Evolutionary conservation across 92 coral and sea anemone species (phyloP).

Genomic region (Isaurus tuberculatus): DNA sequence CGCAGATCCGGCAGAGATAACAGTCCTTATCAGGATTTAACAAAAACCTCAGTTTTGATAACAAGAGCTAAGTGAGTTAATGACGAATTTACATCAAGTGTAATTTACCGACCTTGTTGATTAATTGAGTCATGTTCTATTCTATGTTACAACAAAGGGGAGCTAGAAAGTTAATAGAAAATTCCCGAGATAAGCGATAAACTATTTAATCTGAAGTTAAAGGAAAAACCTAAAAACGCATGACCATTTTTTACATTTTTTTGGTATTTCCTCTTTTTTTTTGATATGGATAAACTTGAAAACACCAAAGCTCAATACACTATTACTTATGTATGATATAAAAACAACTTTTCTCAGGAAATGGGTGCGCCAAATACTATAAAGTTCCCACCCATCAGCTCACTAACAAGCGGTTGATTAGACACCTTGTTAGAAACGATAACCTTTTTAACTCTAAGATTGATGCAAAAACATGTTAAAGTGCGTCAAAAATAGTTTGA

Average conservation of each 20-base stretch:
- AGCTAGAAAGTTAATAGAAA: neutral
- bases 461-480: slow-evolving; percentile 7
- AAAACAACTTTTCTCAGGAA: neutral
- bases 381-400: neutral
- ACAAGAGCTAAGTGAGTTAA: neutral
- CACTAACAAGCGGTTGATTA: slow-evolving; percentile 30
- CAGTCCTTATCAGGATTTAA: neutral
- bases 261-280: neutral
- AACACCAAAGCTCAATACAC: neutral
- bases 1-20: neutral
- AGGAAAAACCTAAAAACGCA: too few relatives aligned
- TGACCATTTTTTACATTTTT: too few relatives aligned
- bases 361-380: slow-evolving; percentile 9
- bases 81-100: neutral
- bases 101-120: neutral
- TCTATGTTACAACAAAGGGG: neutral
- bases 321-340: neutral
- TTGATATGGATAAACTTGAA: neutral
- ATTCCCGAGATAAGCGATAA: neutral
- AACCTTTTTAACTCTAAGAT: slow-evolving; percentile 21
- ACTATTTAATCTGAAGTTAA: neutral
- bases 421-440: slow-evolving; percentile 49
- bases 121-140: neutral
- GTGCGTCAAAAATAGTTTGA: neutral
- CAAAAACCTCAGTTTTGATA: neutral